Base-by-base conservation (phyloP, 2,888 invertebrate genomes). In the Elmis aenea region DNA sequence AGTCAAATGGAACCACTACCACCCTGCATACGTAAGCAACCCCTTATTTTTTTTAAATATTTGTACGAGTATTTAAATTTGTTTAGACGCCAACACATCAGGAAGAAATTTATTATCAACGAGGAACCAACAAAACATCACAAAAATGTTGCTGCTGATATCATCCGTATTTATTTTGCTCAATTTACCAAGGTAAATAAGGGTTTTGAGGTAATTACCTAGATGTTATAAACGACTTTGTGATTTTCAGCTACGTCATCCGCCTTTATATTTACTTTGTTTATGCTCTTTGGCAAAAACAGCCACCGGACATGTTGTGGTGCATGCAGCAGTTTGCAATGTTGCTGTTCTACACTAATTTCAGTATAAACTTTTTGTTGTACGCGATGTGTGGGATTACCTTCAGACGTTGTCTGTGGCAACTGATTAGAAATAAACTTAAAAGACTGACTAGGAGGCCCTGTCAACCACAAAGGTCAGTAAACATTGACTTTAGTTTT, bases 71-170 rank as follows among this genome's bases (percentile, higher is more conserved):
- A n/a, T n/a, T n/a, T n/a, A n/a, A 18, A 15, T 13, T 32, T 43
- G 62, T 61, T 5, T 61, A 74, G 74, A 71, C 50, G 56, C 69
- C 13, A 64, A 67, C 38, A 63, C 68, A 2, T 68, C 71, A 0
- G 66, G 67, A 13, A 59, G 66, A 36, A 73, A 68, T 50, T 21
- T 43, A 8, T 20, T 43, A 3, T 38, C 40, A 1, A 42, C 68
- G 2, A 67, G 68, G 45, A 71, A 70, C 35, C 76, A 76, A 52
- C 72, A 74, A 36, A 75, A 67, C 50, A 75, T 81, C 16, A 81
- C 79, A n/a, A 79, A 79, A 60, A 79, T 80, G 75, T 63, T 81
- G 11, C 64, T 81, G 1, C 65, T 81, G 2, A 77, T 81, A 29
- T 79, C 80, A n/a, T 72, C 79, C 0, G 77, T 77, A 4, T 81